These are phyloP conservation scores for Sakesphorus luctuosus DNA, from an alignment of 2,113 vertebrate species.

Conservation along the genomic window DNA sequence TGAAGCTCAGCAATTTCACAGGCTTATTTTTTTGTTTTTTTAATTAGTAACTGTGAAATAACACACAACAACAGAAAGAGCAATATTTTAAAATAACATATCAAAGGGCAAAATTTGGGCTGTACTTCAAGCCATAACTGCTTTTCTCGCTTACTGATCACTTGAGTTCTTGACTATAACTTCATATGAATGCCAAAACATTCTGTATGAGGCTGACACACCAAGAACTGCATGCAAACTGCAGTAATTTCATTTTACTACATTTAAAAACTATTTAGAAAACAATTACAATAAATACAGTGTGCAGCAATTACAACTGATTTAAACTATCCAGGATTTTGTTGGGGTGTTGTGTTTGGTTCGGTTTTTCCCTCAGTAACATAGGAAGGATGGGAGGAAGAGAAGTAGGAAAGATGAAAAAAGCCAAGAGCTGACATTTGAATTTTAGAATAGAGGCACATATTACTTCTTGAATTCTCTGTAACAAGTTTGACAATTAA, in stretches of 20 bases:
- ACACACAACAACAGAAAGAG: neutral
- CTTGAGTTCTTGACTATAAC: neutral
- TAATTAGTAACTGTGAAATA: neutral
- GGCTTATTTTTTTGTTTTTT: neutral
- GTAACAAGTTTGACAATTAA: neutral
- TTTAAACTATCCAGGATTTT: neutral
- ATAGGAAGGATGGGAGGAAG: neutral
- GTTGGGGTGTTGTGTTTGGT: neutral
- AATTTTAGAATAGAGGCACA: neutral
- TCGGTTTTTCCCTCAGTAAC: fast-evolving
- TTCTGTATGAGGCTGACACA: neutral
- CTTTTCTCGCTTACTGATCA: neutral
- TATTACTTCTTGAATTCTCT: neutral
- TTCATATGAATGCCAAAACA: neutral
- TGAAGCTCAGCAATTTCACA: neutral
- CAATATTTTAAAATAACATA: neutral
- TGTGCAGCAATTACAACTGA: neutral
- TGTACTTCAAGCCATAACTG: neutral
- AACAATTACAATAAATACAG: neutral
- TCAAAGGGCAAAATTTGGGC: neutral
- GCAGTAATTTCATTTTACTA: neutral
- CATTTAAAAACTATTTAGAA: neutral
- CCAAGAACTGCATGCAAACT: neutral
- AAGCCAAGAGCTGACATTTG: neutral
- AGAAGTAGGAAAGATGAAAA: neutral